Percentiles rank a stretch among this genome's conserved stretches.
Evolutionary conservation across 1,140 invertebrate species (phyloP).

Genomic region (Drosophila aff.): DNA sequence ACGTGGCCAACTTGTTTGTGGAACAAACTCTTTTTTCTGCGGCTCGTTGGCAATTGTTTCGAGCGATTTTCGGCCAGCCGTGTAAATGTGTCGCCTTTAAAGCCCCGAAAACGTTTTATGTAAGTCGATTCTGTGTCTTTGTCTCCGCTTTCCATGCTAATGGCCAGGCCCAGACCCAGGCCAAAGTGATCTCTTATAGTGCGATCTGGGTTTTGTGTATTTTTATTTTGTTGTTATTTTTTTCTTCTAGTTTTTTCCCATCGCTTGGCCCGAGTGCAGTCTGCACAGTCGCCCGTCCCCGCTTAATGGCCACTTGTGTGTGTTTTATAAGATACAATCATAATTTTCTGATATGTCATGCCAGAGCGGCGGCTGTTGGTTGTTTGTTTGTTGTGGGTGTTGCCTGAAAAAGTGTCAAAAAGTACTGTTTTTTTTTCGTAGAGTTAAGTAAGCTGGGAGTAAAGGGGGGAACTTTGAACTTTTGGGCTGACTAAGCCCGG

Average conservation of each 20-base stretch:
- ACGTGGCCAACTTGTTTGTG: constrained; percentile 78
- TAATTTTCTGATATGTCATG: constrained; percentile 79
- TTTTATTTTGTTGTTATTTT: constrained; percentile 21
- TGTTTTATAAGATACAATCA: constrained; percentile 76
- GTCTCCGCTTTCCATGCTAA: constrained; percentile 50
- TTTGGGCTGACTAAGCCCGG: neutral
- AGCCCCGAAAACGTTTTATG: constrained; percentile 70
- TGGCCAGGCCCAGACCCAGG: constrained; percentile 55
- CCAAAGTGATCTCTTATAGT: constrained; percentile 67
- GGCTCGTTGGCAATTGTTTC: constrained; percentile 70
- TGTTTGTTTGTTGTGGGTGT: constrained; percentile 61
- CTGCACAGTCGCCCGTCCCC: constrained; percentile 4
- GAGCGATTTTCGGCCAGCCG: constrained; percentile 65
- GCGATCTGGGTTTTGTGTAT: constrained; percentile 25
- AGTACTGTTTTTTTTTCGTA: constrained; percentile 4
- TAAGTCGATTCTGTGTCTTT: constrained; percentile 76
- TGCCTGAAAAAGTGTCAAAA: constrained; percentile 60
- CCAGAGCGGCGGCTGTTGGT: constrained; percentile 36
- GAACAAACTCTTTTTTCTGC: constrained; percentile 36
- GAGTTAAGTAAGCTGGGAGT: constrained; percentile 28
- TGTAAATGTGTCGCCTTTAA: constrained; percentile 83
- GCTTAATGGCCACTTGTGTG: constrained; percentile 69
- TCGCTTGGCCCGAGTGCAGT: constrained; percentile 35
- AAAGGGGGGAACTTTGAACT: constrained; percentile 1
- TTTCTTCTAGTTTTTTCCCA: constrained; percentile 55